Evolutionary conservation across 2,797 vertebrate species (phyloP), one percentile per base, ranked within the genome.

Genomic region (Chaenodraco wilsoni): DNA sequence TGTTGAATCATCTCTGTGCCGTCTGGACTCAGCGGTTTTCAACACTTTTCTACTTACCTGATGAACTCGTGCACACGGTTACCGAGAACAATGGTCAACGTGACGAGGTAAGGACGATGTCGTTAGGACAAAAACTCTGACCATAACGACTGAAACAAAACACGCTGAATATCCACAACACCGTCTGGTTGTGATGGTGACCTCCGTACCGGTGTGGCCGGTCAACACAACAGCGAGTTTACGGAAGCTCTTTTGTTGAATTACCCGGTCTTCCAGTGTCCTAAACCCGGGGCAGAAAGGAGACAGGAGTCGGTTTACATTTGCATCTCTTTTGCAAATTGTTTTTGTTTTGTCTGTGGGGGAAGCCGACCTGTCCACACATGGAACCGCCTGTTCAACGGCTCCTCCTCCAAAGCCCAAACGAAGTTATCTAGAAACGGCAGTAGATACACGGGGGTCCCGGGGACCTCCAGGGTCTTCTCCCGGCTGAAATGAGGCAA

Each of bases 281-380:
- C 37, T n/a, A 15, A 27, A 58, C 17, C 12, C 16, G 17, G 14
- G 27, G 14, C 41, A 45, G 65, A 45, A 69, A 3, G 1, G 14
- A 49, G 68, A 6, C 31, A 23, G 33, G 46, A 79, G 65, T 57
- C 40, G n/a, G 66, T 12, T 45, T 60, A 71, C 51, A 80, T 91
- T 88, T 90, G 84, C 87, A 85, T 92, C 16, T 76, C 9, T 72
- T 86, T 85, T 86, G 83, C 78, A 67, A 76, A 74, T 21, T 60
- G 55, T 65, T 62, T 75, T 61, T 68, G 41, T 79, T 70, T 62
- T 52, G 52, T 41, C 5, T 43, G 50, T 31, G 33, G 15, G 33
- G 21, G 41, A 5, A 6, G 43, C 21, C 51, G 72, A 82, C 72
- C 64, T 76, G 72, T 50, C 37, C 66, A 9, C 49, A 5, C 41